Evolutionary conservation across 2,113 vertebrate species (phyloP), one percentile per base, ranked within the genome.

Genomic region (Monopterus albus): DNA sequence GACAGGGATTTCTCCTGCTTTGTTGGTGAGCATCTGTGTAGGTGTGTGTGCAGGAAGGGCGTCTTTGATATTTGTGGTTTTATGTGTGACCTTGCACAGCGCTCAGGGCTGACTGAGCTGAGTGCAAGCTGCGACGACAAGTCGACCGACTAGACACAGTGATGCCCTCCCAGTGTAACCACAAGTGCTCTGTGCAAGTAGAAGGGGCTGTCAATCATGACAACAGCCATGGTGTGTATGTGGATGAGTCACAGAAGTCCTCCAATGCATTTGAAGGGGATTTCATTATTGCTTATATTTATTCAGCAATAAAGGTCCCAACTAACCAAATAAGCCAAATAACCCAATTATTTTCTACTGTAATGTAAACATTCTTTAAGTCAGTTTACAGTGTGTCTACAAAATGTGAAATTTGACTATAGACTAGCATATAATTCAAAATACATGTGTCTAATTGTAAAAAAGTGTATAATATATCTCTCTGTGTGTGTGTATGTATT

Each of bases 21-120:
- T 70, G 47, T 72, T 10, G 1, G 42, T 36, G 71, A 28, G 42
- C 4, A 26, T 5, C 6, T 63, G 42, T 15, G 28, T 43, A 31
- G 31, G 31, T 59, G 42, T 35, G 55, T 28, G 62, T 68, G 61
- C 1, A 2, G 40, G 8, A 21, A 29, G 18, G 23, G 1, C 5
- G 8, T 6, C 36, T 66, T 64, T 70, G 65, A 61, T 60, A 47
- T 68, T 67, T 83, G 49, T 65, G 40, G 63, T 72, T 72, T 42
- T 56, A 42, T 74, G 59, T 61, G 53, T 75, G 81, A 86, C 88
- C 87, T 88, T 89, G 82, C 78, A 75, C 69, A 25, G 39, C 76
- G 73, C 77, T 83, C 75, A 7, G 20, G 74, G 87, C 67, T 68
- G 72, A 72, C 75, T 81, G 83, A 76, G 69, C 40, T 3, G 74